phyloP scores from a whole-genome alignment of 2,113 vertebrate genomes.

The Pelmatolapia mariae region DNA sequence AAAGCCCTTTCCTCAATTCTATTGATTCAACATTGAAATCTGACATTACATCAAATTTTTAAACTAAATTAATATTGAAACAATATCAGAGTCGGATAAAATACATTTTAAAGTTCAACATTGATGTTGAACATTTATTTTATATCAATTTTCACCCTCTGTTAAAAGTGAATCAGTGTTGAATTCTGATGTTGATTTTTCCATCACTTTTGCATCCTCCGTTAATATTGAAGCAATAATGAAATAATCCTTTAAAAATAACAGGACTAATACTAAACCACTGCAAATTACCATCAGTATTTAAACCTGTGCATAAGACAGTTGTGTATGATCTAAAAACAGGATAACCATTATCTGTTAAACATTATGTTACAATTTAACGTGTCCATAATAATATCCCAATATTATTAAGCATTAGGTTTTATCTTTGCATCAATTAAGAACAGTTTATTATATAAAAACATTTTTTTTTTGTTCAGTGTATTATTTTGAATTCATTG shows the following conservation, averaged over 20 bases:
- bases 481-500: not conserved
- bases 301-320: not conserved
- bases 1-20: not conserved
- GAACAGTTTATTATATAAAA: not conserved
- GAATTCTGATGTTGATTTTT: not conserved
- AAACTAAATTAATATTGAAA: not conserved
- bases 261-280: not conserved
- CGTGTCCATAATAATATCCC: not conserved
- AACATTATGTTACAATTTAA: not conserved
- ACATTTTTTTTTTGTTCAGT: not conserved
- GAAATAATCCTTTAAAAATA: not conserved
- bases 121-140: not conserved
- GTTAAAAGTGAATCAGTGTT: not conserved
- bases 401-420: rapidly evolving
- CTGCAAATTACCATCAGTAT: not conserved
- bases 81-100: not conserved
- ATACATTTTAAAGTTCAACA: not conserved
- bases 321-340: not conserved
- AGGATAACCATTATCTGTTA: not conserved
- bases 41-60: not conserved
- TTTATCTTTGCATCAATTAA: not conserved
- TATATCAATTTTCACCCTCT: not conserved
- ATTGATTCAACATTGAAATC: not conserved
- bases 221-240: not conserved
- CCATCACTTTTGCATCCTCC: not conserved